These are phyloP conservation scores for Heliornis fulica DNA, from an alignment of 2,113 vertebrate genomes.

Conservation along the genomic window DNA sequence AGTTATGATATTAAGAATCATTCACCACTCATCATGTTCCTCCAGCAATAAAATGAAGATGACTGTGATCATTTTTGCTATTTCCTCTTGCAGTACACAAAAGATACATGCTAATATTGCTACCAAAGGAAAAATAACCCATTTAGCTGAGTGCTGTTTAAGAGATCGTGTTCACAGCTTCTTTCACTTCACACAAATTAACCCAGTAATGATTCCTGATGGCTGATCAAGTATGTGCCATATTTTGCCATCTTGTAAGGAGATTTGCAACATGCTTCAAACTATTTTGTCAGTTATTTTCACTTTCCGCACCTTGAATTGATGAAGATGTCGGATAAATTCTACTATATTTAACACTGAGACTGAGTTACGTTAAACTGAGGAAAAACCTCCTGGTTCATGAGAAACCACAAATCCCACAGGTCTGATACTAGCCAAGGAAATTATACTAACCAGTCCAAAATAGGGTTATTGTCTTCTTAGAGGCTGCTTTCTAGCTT, in stretches of 20 bases:
- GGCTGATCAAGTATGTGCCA: constrained; percentile 6
- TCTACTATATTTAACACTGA: neutral
- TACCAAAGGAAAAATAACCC: constrained; percentile 46
- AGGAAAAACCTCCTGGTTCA: neutral
- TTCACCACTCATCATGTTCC: constrained; percentile 44
- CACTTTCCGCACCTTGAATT: neutral
- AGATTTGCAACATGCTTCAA: neutral
- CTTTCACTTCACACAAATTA: constrained; percentile 46
- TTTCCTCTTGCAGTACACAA: constrained; percentile 35
- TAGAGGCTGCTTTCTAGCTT: neutral
- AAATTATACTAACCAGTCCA: neutral
- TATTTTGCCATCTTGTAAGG: neutral
- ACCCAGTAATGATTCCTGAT: neutral
- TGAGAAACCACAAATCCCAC: neutral
- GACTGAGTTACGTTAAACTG: neutral
- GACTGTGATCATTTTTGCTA: constrained; percentile 13
- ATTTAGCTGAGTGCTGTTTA: constrained; percentile 47
- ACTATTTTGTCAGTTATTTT: neutral
- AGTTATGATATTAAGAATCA: constrained; percentile 31
- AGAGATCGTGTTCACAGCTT: constrained; percentile 27
- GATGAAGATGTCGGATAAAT: neutral
- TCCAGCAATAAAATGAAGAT: constrained; percentile 18
- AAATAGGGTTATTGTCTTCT: neutral
- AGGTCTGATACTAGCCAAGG: neutral
- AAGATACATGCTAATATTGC: constrained; percentile 7